Base-by-base conservation (phyloP, 2,888 invertebrate genomes). In the Drosophila mimetica region DNA sequence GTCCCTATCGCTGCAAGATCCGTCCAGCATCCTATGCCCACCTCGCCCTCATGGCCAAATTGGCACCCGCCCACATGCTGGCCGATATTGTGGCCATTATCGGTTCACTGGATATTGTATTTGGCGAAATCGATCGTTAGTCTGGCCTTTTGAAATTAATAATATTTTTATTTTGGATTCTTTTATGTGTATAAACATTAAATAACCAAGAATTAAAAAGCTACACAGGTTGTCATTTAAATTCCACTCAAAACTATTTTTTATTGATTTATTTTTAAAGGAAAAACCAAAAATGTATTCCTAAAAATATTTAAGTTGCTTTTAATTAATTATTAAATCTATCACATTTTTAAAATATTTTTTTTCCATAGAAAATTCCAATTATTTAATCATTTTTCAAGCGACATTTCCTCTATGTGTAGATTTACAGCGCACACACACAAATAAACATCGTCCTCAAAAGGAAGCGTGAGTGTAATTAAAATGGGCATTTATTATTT, bases 11-110 rank as follows among this genome's bases (percentile, higher is more conserved):
- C 47, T 93, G 93, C 69, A 93, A 93, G 76, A 90, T 95, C 48
- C 93, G 93, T 48, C 91, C 95, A 0, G 92, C 93, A 9, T 93
- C 94, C 11, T 94, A 92, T 84, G 92, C 93, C 7, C 94, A 94
- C 90, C 91, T 94, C 84, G 93, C 96, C 44, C 94, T 94, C 2
- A 81, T 97, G 44, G 91, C 94, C 73, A 92, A 94, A 58, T 77
- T 96, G 46, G 93, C 94, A 18, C 93, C 93, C 77, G 92, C 93
- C 77, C 92, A 94, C 75, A 93, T 96, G 92, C 91, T 98, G 57
- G 96, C 97, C 42, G 97, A 98, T 91, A 93, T 96, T 67, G 94
- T 96, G 2, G 94, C 96, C 69, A 93, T 96, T 66, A 94, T 97
- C 77, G 96, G 96, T 87, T 93, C 93, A 0, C 88, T 94, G 61